These are phyloP conservation scores for Ctenoplectra terminalis DNA, from an alignment of 1,140 invertebrate genomes.

Conservation along the genomic window DNA sequence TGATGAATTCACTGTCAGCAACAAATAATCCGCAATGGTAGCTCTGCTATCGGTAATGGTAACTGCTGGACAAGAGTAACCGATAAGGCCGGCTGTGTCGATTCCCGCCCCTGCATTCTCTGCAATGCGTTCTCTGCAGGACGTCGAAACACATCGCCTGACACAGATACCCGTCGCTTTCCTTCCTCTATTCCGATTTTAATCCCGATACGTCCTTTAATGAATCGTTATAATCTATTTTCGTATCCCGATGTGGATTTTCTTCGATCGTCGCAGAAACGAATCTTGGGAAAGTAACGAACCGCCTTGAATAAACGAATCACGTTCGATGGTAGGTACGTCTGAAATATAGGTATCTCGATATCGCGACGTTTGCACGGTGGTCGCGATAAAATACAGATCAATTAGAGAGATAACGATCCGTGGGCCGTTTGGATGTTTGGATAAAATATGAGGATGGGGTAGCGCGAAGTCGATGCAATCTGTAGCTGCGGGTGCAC, in stretches of 20 bases:
- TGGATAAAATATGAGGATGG: conserved; percentile 56
- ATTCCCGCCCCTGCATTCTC: not conserved
- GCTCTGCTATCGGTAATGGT: conserved; percentile 34
- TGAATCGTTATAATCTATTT: too few relatives aligned
- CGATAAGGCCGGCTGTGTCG: conserved; percentile 34
- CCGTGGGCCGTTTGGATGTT: conserved; percentile 28
- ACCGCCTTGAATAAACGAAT: too few relatives aligned
- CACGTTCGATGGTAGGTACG: too few relatives aligned
- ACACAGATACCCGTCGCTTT: conserved; percentile 29
- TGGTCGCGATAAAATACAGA: not conserved
- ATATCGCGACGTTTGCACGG: not conserved
- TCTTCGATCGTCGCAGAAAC: too few relatives aligned
- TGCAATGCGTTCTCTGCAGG: not conserved
- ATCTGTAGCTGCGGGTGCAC: conserved; percentile 9
- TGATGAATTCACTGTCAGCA: conserved; percentile 61
- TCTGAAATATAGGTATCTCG: not conserved
- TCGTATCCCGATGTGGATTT: too few relatives aligned
- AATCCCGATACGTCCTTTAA: too few relatives aligned
- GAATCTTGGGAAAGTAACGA: too few relatives aligned
- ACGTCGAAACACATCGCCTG: conserved; percentile 5
- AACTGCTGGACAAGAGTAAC: conserved; percentile 8
- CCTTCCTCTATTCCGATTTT: too few relatives aligned
- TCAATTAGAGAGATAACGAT: conserved; percentile 23
- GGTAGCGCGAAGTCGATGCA: conserved; percentile 37
- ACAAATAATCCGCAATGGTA: conserved; percentile 61